Conservation (phyloP, 2,113 vertebrate species). For the Epinephelus cyanopodus region DNA sequence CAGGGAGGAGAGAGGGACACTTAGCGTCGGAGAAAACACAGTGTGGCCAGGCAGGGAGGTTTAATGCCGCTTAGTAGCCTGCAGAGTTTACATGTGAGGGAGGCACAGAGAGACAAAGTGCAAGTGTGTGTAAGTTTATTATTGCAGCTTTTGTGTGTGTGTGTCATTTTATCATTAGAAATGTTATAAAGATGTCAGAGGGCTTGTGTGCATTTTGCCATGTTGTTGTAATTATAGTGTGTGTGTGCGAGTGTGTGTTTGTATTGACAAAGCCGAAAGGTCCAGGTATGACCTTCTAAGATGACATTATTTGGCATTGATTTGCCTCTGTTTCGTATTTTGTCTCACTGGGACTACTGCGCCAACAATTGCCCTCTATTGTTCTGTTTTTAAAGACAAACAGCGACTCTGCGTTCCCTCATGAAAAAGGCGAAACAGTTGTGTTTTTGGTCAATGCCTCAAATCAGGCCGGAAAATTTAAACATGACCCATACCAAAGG, state of each 20-base stretch:
- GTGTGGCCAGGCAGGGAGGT: slow-evolving; percentile 75
- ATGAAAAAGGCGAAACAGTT: slow-evolving; percentile 57
- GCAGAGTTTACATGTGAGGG: slow-evolving; percentile 70
- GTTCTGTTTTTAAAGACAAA: slow-evolving; percentile 77
- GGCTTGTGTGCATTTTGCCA: slow-evolving; percentile 47
- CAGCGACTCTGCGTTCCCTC: slow-evolving; percentile 53
- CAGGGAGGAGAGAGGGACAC: slow-evolving; percentile 77
- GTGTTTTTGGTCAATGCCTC: slow-evolving; percentile 44
- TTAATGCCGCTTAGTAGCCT: slow-evolving; percentile 70
- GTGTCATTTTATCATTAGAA: slow-evolving; percentile 70
- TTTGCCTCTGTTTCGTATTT: slow-evolving; percentile 74
- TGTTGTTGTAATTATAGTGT: slow-evolving; percentile 45
- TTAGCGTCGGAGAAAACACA: slow-evolving; percentile 62
- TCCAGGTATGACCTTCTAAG: slow-evolving; percentile 83
- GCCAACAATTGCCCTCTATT: slow-evolving; percentile 73
- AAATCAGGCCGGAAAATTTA: slow-evolving; percentile 29
- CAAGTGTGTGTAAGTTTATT: slow-evolving; percentile 70
- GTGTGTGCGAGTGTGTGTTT: slow-evolving; percentile 51
- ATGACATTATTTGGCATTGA: slow-evolving; percentile 84
- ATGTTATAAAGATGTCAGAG: slow-evolving; percentile 67
- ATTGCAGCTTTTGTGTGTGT: slow-evolving; percentile 29
- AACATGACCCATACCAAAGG: slow-evolving; percentile 10
- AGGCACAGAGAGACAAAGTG: slow-evolving; percentile 65
- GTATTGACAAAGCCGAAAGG: slow-evolving; percentile 81
- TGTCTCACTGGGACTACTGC: slow-evolving; percentile 66